phyloP scores from a whole-genome alignment of 2,797 vertebrate genomes.

The Echeneis naucrates region DNA sequence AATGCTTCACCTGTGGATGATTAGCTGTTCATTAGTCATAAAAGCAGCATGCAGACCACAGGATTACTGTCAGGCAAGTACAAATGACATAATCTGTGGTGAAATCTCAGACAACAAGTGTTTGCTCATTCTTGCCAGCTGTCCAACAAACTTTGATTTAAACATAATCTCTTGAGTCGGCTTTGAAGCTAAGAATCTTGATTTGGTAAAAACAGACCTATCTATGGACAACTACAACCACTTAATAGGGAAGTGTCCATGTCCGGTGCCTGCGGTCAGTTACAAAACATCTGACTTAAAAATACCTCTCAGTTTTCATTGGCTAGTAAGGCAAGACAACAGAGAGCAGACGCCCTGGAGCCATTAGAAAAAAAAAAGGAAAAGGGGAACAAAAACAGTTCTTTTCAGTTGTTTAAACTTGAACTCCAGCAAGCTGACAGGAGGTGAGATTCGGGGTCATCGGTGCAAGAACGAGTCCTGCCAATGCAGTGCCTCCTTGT shows the following conservation, averaged over 20 bases:
- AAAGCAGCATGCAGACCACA: conserved; percentile 63
- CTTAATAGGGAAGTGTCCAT: conserved; percentile 18
- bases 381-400: conserved; percentile 61
- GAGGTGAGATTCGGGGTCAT: conserved; percentile 69
- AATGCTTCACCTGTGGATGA: conserved; percentile 70
- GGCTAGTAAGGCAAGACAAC: conserved; percentile 37
- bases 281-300: conserved; percentile 47
- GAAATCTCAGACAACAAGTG: conserved; percentile 66
- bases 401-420: conserved; percentile 77
- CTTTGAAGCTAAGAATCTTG: conserved; percentile 36
- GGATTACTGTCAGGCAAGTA: conserved; percentile 61
- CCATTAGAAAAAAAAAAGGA: conserved; percentile 22
- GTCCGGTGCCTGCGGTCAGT: conserved; percentile 31
- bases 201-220: conserved; percentile 25
- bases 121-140: conserved; percentile 68
- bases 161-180: conserved; percentile 14
- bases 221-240: conserved; percentile 21
- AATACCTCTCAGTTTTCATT: conserved; percentile 44
- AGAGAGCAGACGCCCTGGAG: conserved; percentile 51
- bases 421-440: conserved; percentile 69
- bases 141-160: conserved; percentile 37
- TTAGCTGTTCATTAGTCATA: conserved; percentile 71
- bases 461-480: conserved; percentile 44
- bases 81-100: conserved; percentile 65
- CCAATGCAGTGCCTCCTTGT: conserved; percentile 40